Conservation (phyloP, 2,888 invertebrate species). For the Philhelius pedissequus region DNA sequence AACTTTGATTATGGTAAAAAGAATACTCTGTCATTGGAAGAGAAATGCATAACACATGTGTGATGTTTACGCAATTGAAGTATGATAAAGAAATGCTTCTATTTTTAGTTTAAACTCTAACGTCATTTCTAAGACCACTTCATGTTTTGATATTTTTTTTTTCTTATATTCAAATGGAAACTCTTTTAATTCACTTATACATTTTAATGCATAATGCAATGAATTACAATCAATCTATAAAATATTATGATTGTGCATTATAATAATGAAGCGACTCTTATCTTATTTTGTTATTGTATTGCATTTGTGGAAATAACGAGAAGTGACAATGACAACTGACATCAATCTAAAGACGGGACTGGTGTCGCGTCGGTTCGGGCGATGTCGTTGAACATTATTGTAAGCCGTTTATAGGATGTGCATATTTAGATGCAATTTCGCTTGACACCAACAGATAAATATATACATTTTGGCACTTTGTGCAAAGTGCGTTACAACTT, state of each 20-base stretch:
- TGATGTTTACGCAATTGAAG: neutral
- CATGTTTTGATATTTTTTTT: neutral
- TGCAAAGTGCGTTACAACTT: neutral
- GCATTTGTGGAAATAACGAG: neutral
- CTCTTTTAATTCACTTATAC: conserved; percentile 38
- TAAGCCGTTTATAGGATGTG: conserved; percentile 2
- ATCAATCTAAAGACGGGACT: neutral
- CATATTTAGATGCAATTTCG: neutral
- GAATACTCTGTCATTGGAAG: neutral
- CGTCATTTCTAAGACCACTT: neutral
- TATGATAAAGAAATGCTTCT: neutral
- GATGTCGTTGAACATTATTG: neutral
- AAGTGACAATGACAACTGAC: neutral
- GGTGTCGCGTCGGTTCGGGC: neutral
- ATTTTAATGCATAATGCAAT: conserved; percentile 35
- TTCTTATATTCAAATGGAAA: conserved; percentile 9
- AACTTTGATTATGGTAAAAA: neutral
- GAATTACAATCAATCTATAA: neutral
- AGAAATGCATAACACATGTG: conserved; percentile 33
- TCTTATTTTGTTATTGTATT: no score
- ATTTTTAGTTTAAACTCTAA: conserved; percentile 22
- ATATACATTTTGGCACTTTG: neutral
- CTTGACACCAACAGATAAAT: neutral
- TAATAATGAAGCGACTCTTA: neutral
- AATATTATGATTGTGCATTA: neutral